Conservation (phyloP, 1,140 invertebrate genomes). For the Calycopis cecrops region DNA sequence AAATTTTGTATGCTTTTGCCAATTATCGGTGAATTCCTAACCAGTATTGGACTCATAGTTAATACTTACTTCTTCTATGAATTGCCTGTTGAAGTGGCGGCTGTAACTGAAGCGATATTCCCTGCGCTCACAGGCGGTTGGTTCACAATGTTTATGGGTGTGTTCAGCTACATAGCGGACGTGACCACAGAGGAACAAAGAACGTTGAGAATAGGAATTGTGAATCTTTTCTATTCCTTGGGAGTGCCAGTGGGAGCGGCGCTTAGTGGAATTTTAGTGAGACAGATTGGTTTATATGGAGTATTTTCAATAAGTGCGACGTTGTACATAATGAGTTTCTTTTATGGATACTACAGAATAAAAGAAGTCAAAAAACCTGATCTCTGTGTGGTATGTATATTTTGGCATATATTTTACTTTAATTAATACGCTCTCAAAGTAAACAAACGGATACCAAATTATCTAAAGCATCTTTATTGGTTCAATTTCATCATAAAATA, state of each 20-base stretch:
- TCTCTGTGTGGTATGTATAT: slow-evolving; percentile 54
- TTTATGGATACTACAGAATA: slow-evolving; percentile 81
- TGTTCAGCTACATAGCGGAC: slow-evolving; percentile 92
- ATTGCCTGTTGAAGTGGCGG: slow-evolving; percentile 86
- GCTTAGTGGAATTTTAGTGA: slow-evolving; percentile 81
- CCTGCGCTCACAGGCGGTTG: slow-evolving; percentile 88
- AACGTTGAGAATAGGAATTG: slow-evolving; percentile 88
- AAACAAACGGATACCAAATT: no score
- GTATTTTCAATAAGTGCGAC: slow-evolving; percentile 84
- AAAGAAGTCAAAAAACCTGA: slow-evolving; percentile 76
- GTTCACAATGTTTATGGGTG: slow-evolving; percentile 92
- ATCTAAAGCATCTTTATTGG: no score
- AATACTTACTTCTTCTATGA: slow-evolving; percentile 87
- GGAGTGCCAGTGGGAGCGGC: slow-evolving; percentile 88
- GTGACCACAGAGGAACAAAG: slow-evolving; percentile 87
- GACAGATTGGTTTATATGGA: slow-evolving; percentile 87
- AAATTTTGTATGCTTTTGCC: slow-evolving; percentile 91
- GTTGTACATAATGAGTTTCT: slow-evolving; percentile 83
- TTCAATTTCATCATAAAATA: no score
- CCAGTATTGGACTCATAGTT: slow-evolving; percentile 84
- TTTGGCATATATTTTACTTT: not conserved
- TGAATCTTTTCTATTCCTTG: slow-evolving; percentile 87
- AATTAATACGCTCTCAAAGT: no score
- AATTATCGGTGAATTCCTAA: slow-evolving; percentile 86
- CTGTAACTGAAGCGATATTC: slow-evolving; percentile 84